Evolutionary conservation across 2,797 vertebrate genomes (phyloP).

Genomic region (Argentina silus): DNA sequence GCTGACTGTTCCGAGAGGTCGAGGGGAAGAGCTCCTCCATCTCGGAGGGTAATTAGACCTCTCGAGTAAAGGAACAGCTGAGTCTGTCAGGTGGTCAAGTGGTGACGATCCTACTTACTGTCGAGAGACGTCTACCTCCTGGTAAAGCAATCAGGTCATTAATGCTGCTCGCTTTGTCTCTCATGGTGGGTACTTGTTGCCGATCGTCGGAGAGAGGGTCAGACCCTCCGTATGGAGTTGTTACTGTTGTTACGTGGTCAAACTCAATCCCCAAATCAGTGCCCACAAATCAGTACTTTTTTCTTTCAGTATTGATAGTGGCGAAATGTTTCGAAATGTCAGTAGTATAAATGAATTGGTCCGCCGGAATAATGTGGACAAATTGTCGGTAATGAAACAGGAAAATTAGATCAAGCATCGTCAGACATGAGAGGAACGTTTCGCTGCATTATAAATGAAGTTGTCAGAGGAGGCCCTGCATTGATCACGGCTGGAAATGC

Average conservation of each 20-base stretch:
- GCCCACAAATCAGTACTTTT: background rate
- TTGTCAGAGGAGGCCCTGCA: conserved; percentile 33
- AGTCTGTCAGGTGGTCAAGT: conserved; percentile 19
- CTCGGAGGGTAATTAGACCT: too few species aligned
- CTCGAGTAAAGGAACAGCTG: conserved; percentile 12
- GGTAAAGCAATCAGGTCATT: conserved; percentile 1
- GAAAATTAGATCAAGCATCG: conserved; percentile 15
- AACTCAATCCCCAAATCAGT: conserved; percentile 11
- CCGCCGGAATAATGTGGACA: conserved; percentile 43
- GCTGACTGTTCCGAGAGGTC: background rate
- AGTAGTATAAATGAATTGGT: conserved; percentile 34
- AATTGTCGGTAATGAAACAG: conserved; percentile 25
- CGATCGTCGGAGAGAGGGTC: too few species aligned
- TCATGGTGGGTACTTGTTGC: background rate
- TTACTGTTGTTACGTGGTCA: background rate
- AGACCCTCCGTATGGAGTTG: too few species aligned
- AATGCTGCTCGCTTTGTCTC: background rate
- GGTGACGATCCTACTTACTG: too few species aligned
- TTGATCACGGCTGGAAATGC: conserved; percentile 18
- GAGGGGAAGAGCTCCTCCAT: too few species aligned
- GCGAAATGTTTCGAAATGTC: background rate
- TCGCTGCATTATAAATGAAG: conserved; percentile 42
- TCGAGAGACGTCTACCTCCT: background rate
- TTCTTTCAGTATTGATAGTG: background rate
- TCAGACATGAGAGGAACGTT: conserved; percentile 28